A percentile compares a stretch with the other conserved stretches of the same genome.
Conservation (phyloP, 2,113 vertebrate species). For the Toxotes jaculatrix region DNA sequence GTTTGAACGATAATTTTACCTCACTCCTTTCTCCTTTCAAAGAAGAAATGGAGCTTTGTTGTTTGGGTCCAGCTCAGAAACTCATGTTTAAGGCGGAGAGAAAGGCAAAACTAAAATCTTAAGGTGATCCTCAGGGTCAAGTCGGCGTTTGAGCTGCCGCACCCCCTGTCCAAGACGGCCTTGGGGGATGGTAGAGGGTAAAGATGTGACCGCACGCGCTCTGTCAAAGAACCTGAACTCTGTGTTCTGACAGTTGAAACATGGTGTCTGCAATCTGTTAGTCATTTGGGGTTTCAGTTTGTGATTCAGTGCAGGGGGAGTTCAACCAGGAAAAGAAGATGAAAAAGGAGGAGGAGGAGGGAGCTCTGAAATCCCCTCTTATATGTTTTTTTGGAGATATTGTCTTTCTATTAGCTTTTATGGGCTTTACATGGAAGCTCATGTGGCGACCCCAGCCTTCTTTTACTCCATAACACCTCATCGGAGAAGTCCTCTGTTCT, state of each 20-base stretch:
- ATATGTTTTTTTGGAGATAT: conserved; percentile 38
- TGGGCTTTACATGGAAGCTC: conserved; percentile 43
- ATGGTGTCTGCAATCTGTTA: conserved; percentile 75
- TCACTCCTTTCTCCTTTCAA: conserved; percentile 42
- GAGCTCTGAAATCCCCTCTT: conserved; percentile 57
- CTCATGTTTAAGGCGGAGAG: conserved; percentile 25
- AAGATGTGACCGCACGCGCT: conserved; percentile 73
- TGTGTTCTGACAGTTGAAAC: conserved; percentile 70
- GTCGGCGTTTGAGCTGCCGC: conserved; percentile 27
- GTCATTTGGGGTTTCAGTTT: conserved; percentile 75
- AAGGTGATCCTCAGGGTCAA: conserved; percentile 56
- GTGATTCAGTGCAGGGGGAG: conserved; percentile 55
- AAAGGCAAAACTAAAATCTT: conserved; percentile 33
- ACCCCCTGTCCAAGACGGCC: conserved; percentile 34
- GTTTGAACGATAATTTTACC: conserved; percentile 67
- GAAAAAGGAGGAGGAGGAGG: conserved; percentile 43
- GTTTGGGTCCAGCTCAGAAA: conserved; percentile 26
- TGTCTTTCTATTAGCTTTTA: conserved; percentile 46
- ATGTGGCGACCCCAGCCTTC: conserved; percentile 17
- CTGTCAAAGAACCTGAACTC: conserved; percentile 71
- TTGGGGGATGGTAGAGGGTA: conserved; percentile 56
- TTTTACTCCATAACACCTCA: conserved; percentile 41
- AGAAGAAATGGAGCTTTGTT: conserved; percentile 28
- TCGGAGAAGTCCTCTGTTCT: conserved; percentile 14
- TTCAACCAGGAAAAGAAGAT: conserved; percentile 56